A percentile compares a stretch with the other conserved stretches of the same genome.
Conservation (phyloP, 2,113 vertebrate species). For the Misgurnus mizolepis region DNA sequence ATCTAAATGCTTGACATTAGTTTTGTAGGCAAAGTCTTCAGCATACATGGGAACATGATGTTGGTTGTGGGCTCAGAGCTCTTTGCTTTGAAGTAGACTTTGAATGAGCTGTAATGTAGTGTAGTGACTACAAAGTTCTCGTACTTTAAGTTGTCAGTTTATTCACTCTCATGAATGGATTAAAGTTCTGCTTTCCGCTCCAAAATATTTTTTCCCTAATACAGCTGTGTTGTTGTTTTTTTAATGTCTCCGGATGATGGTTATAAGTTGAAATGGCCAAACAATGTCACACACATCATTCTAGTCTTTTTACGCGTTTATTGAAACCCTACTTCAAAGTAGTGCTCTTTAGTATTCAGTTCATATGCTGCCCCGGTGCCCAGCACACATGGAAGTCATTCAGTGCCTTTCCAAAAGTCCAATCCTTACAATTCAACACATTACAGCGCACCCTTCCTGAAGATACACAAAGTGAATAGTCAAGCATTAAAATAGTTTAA, state of each 20-base stretch:
- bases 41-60: no score
- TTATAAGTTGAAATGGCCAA: constrained; percentile 37
- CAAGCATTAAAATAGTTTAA: constrained; percentile 35
- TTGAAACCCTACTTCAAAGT: constrained; percentile 56
- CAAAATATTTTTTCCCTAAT: background rate
- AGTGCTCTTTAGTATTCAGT: constrained; percentile 32
- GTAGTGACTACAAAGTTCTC: no score
- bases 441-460: constrained; percentile 47
- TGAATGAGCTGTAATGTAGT: no score
- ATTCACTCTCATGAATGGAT: constrained; percentile 23
- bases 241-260: constrained; percentile 31
- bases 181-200: background rate
- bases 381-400: constrained; percentile 62
- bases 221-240: constrained; percentile 19
- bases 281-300: constrained; percentile 33
- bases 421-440: constrained; percentile 49
- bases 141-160: background rate
- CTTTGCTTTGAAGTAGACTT: no score
- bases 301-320: constrained; percentile 44
- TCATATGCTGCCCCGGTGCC: constrained; percentile 52
- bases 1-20: no score
- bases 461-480: constrained; percentile 37
- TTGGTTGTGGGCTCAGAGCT: no score
- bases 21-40: no score
- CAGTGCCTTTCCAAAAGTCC: background rate